These are phyloP conservation scores for Macrosiphum euphorbiae DNA, from an alignment of 2,888 invertebrate species.

Conservation along the genomic window DNA sequence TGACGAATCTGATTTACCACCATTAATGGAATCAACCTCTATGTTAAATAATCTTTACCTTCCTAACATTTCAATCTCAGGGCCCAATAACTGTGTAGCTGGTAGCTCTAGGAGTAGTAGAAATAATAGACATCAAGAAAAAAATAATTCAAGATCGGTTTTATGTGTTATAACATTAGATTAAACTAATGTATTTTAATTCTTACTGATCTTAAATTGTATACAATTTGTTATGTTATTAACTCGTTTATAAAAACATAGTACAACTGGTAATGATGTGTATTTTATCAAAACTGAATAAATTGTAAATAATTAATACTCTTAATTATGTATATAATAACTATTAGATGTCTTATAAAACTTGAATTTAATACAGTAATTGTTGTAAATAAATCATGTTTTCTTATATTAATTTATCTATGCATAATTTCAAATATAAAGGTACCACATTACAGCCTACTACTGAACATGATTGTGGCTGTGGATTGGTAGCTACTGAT, in stretches of 20 bases:
- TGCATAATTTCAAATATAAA: background rate
- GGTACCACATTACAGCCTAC: background rate
- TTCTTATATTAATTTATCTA: background rate
- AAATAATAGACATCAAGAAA: constrained; percentile 12
- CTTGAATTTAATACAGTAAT: background rate
- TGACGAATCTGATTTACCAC: background rate
- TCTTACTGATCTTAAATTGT: background rate
- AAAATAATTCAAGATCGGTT: constrained; percentile 20
- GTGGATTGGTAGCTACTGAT: background rate
- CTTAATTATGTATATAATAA: background rate
- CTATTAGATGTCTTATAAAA: background rate
- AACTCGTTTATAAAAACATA: background rate
- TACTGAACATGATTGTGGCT: background rate
- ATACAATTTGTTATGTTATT: background rate
- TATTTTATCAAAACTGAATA: background rate
- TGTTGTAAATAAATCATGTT: background rate
- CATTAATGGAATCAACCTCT: background rate
- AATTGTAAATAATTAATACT: background rate
- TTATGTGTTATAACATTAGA: constrained; percentile 60
- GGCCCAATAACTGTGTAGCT: background rate
- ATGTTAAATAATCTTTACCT: constrained; percentile 19
- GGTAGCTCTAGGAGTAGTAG: constrained; percentile 11
- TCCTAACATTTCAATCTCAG: background rate
- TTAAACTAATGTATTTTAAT: background rate
- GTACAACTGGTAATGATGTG: background rate